Evolutionary conservation across 2,113 vertebrate genomes (phyloP).

Genomic region (Mesembrinibis cayennensis): DNA sequence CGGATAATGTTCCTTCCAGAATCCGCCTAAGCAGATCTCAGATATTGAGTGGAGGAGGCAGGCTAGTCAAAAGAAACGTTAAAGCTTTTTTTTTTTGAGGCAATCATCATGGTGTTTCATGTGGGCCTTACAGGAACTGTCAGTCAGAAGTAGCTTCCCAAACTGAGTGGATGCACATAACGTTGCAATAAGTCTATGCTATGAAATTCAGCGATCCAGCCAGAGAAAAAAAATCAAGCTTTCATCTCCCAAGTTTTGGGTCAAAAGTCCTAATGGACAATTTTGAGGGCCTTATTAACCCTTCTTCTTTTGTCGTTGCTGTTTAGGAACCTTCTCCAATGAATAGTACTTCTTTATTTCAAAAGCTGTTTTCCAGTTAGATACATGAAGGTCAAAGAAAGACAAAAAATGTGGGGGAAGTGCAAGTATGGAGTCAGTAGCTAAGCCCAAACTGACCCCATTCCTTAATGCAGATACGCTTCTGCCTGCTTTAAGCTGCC

Average conservation of each 20-base stretch:
- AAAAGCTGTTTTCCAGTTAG: neutral
- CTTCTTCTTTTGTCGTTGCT: neutral
- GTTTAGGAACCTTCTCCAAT: neutral
- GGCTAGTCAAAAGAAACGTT: neutral
- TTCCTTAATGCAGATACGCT: neutral
- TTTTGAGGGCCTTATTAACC: neutral
- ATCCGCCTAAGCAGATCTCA: neutral
- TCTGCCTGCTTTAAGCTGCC: neutral
- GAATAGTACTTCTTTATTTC: neutral
- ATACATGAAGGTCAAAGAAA: neutral
- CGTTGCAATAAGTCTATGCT: neutral
- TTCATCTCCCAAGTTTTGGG: neutral
- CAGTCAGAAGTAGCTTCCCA: neutral
- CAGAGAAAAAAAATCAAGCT: neutral
- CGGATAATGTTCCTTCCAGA: constrained; percentile 20
- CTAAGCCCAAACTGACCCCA: neutral
- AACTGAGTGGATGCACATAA: neutral
- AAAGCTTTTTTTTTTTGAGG: neutral
- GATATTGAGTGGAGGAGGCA: neutral
- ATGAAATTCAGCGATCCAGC: neutral
- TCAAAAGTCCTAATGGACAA: neutral
- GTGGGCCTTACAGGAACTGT: neutral
- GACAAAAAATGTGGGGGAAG: neutral
- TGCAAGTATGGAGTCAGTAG: neutral
- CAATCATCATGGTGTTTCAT: neutral